A percentile compares a stretch with the other conserved stretches of the same genome.
phyloP scores from a whole-genome alignment of 2,113 vertebrate species.

The Hydrochoerus hydrochaeris region DNA sequence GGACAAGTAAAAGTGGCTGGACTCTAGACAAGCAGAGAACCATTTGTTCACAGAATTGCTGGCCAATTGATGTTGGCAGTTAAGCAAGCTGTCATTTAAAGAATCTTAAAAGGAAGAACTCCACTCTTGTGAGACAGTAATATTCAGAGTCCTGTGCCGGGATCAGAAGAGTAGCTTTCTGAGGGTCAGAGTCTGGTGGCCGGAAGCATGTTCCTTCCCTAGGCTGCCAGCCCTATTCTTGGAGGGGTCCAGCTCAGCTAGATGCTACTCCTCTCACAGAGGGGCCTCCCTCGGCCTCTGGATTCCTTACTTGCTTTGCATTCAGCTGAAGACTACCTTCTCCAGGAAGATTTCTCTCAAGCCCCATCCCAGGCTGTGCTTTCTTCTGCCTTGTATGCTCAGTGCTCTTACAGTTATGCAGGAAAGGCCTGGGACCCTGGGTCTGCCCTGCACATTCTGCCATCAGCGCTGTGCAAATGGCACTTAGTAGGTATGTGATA shows the following conservation, averaged over 20 bases:
- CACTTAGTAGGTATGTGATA: accelerated
- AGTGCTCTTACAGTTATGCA: no score
- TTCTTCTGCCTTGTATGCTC: neutral
- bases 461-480: neutral
- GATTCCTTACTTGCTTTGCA: neutral
- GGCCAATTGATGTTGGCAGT: slow-evolving; percentile 62
- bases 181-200: neutral
- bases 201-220: neutral
- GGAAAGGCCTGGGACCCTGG: neutral
- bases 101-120: slow-evolving; percentile 10
- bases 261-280: neutral
- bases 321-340: neutral
- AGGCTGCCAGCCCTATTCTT: neutral
- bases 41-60: slow-evolving; percentile 71
- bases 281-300: neutral
- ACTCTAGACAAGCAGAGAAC: slow-evolving; percentile 62
- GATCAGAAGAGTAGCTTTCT: neutral
- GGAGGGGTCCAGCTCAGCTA: neutral
- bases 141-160: neutral
- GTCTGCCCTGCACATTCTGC: neutral
- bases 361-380: neutral
- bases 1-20: slow-evolving; percentile 82
- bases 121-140: slow-evolving; percentile 40
- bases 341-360: neutral
- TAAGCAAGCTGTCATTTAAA: slow-evolving; percentile 70